Evolutionary conservation across 37 sponge, comb jelly and placozoan genomes (phyloP), one percentile per base, ranked within the genome.

Genomic region (Aphrocallistes beatrix): DNA sequence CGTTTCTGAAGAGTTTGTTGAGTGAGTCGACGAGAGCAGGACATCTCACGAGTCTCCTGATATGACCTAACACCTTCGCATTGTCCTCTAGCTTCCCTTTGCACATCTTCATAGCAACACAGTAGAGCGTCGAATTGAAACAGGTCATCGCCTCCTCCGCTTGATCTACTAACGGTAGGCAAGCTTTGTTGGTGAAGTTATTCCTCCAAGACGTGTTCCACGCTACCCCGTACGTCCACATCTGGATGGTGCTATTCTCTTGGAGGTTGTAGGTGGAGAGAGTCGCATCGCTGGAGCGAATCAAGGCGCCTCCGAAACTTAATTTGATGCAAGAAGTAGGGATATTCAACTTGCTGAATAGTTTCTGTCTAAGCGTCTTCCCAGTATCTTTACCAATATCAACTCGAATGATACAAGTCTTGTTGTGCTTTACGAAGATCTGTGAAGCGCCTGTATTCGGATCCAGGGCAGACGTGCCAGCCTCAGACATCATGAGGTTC

Each of bases 11-110:
- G 42, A 86, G 47, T n/a, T 23, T 38, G 16, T 81, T 86, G 19
- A 86, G 82, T 23, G 86, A 81, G 36, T 81, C 39, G 23, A 86
- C 32, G 36, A 86, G 48, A 0, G 86, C 82, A 86, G 86, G 86
- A 38, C 49, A 40, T 32, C 81, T 38, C 19, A 81, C 81, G 0
- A 39, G 39, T 1, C 37, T 23, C 0, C 86, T 38, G 38, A 86
- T 81, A 32, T 38, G 39, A 38, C 82, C 86, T 37, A 86, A 47
- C 25, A 60, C 75, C 34, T 60, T 60, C 8, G 10, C 21, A 60
- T 25, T 60, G 75, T 60, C 75, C 34, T 60, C 75, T 60, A 25
- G 75, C 75, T 60, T 60, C 3, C 28, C 8, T 28, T 60, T 60
- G 34, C 75, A 60, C 21, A 60, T 19, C 21, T 60, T 60, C 75